Evolutionary conservation across 2,113 vertebrate genomes (phyloP).

Genomic region (Butorides virescens): DNA sequence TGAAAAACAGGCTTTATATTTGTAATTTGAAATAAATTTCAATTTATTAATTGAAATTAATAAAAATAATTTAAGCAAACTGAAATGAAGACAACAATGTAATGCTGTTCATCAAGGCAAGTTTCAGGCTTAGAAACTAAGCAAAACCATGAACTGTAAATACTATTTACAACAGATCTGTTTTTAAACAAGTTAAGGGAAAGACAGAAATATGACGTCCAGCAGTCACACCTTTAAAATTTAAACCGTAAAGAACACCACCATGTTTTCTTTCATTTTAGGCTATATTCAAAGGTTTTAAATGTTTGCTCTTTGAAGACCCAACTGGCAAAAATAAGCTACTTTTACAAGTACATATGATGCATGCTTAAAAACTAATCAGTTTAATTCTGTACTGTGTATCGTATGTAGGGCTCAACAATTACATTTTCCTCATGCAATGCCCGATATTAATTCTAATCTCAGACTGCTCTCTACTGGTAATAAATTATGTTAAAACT

Average conservation of each 20-base stretch:
- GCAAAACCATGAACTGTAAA: neutral
- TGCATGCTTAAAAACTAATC: slow-evolving; percentile 44
- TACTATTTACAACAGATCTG: neutral
- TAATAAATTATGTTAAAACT: slow-evolving; percentile 65
- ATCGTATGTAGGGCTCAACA: slow-evolving; percentile 3
- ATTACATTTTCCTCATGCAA: slow-evolving; percentile 34
- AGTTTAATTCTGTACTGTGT: slow-evolving; percentile 31
- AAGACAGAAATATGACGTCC: neutral
- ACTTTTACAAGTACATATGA: slow-evolving; percentile 35
- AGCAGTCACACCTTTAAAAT: neutral
- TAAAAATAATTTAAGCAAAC: slow-evolving; percentile 36
- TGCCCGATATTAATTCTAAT: slow-evolving; percentile 67
- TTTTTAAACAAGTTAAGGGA: neutral
- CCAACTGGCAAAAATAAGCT: slow-evolving; percentile 34
- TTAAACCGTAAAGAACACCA: neutral
- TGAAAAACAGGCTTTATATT: slow-evolving; percentile 44
- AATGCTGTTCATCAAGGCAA: neutral
- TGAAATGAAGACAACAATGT: neutral
- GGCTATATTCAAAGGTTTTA: slow-evolving; percentile 13
- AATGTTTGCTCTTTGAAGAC: slow-evolving; percentile 42
- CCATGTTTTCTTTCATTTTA: slow-evolving; percentile 3
- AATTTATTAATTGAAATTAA: no score
- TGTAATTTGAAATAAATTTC: slow-evolving; percentile 43
- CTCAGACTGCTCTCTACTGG: slow-evolving; percentile 78
- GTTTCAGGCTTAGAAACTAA: neutral